Conservation (phyloP, 2,797 vertebrate genomes). For the Tapera naevia region DNA sequence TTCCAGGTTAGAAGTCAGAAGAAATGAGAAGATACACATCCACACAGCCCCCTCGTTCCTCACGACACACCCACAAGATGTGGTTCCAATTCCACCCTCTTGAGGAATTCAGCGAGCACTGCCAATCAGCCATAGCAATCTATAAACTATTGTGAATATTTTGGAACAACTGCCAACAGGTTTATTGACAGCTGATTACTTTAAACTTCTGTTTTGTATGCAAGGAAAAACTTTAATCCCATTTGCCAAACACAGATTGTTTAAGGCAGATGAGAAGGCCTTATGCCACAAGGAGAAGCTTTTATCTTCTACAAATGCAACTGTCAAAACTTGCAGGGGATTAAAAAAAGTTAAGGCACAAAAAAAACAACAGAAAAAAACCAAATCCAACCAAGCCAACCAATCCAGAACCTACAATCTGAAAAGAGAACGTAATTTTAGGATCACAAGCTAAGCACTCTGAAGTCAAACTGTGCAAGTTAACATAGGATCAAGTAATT, state of each 20-base stretch:
- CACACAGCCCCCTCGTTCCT: neutral
- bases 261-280: neutral
- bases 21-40: neutral
- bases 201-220: constrained; percentile 40
- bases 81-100: constrained; percentile 26
- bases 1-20: neutral
- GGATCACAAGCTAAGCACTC: neutral
- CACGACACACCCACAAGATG: neutral
- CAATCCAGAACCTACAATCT: neutral
- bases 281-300: neutral
- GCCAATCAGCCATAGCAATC: constrained; percentile 4
- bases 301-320: constrained; percentile 9
- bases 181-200: constrained; percentile 25
- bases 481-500: neutral
- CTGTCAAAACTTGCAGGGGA: neutral
- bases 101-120: constrained; percentile 1
- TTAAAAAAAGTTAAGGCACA: neutral
- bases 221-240: constrained; percentile 44
- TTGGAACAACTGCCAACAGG: constrained; percentile 12
- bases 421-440: neutral
- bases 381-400: neutral
- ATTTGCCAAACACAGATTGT: neutral
- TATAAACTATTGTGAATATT: neutral
- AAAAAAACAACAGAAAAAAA: neutral
- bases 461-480: neutral